These are phyloP conservation scores for Acanthaster planci DNA, from an alignment of 35 echinoderm and acorn worm genomes.

Conservation along the genomic window DNA sequence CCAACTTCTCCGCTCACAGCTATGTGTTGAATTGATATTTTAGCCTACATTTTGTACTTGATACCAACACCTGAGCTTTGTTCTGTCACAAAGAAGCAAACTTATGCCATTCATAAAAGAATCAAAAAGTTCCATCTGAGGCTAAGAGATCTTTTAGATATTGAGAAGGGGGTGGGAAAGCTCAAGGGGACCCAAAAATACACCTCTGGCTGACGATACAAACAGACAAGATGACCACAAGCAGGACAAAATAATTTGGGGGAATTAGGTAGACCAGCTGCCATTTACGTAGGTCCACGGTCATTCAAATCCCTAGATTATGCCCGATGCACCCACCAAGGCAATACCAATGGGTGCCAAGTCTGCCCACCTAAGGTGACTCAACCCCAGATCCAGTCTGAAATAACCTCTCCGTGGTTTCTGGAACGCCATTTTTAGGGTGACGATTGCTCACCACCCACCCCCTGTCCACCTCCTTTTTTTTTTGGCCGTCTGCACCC, in stretches of 20 bases:
- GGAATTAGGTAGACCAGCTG: background rate
- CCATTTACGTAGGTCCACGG: background rate
- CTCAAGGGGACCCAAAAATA: too few relatives aligned
- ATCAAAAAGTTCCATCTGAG: too few relatives aligned
- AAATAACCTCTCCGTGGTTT: constrained; percentile 2
- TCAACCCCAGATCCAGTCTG: background rate
- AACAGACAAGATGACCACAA: constrained; percentile 3
- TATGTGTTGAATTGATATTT: too few relatives aligned
- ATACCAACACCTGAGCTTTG: too few relatives aligned
- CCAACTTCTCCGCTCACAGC: too few relatives aligned
- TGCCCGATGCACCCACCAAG: background rate
- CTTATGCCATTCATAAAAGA: too few relatives aligned
- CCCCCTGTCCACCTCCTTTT: background rate
- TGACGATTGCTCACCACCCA: background rate
- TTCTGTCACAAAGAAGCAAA: too few relatives aligned
- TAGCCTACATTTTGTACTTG: too few relatives aligned
- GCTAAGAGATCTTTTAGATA: too few relatives aligned
- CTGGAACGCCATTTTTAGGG: constrained; percentile 2
- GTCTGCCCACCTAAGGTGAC: constrained; percentile 12
- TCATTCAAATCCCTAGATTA: constrained; percentile 2
- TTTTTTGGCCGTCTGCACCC: background rate
- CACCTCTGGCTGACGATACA: background rate
- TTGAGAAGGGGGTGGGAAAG: too few relatives aligned
- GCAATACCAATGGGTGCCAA: background rate
- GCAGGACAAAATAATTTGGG: constrained; percentile 14